Percentiles rank a stretch among this genome's conserved stretches.
These are phyloP conservation scores for Venusia cambrica DNA, from an alignment of 2,888 invertebrate species.

Conservation along the genomic window DNA sequence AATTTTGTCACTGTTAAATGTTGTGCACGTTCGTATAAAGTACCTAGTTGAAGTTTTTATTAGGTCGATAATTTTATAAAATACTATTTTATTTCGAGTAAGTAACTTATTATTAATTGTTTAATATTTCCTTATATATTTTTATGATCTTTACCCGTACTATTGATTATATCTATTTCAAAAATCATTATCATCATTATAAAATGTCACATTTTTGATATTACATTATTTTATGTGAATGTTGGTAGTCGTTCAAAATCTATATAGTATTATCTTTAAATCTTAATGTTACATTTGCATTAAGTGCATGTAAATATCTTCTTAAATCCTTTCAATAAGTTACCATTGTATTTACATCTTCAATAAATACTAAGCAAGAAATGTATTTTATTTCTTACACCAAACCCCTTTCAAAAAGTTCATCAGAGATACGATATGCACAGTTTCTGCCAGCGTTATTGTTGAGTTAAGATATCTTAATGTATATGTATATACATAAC, in stretches of 20 bases:
- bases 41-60: conserved; percentile 61
- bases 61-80: conserved; percentile 72
- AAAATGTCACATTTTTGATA: conserved; percentile 22
- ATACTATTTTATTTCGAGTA: conserved; percentile 31
- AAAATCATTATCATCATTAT: conserved; percentile 14
- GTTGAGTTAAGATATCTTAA: too few relatives aligned
- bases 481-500: too few relatives aligned
- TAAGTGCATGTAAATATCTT: conserved; percentile 76
- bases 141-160: too few relatives aligned
- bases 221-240: conserved; percentile 22
- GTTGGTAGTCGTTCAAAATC: conserved; percentile 34
- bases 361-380: conserved; percentile 60
- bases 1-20: conserved; percentile 80
- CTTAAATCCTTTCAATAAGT: conserved; percentile 70
- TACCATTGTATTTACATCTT: conserved; percentile 72
- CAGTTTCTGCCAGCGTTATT: too few relatives aligned
- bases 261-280: conserved; percentile 57
- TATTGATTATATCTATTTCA: too few relatives aligned
- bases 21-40: conserved; percentile 74
- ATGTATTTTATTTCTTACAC: conserved; percentile 27
- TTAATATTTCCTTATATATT: too few relatives aligned
- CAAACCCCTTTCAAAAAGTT: conserved; percentile 7
- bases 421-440: too few relatives aligned
- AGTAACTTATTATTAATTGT: conserved; percentile 25
- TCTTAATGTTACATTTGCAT: conserved; percentile 62